phyloP scores from a whole-genome alignment of 1,140 invertebrate genomes.

The Panonychus citri region DNA sequence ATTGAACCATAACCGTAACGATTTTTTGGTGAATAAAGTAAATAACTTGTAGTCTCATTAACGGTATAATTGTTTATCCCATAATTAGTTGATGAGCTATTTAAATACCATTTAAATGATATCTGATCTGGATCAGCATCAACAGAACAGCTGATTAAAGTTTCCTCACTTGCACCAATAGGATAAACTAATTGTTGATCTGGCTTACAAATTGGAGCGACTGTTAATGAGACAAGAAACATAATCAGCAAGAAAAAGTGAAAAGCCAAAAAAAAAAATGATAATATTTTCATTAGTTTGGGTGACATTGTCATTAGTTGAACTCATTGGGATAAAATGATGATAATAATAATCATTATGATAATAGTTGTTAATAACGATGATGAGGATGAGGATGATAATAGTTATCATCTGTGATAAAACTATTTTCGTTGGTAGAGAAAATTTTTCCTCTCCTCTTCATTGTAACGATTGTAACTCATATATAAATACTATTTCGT shows the following conservation, averaged over 20 bases:
- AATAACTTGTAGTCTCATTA: neutral
- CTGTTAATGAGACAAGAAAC: neutral
- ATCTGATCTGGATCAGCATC: conserved; percentile 44
- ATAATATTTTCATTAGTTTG: too few species aligned
- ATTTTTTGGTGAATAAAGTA: conserved; percentile 2
- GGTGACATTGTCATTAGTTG: too few species aligned
- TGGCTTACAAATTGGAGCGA: neutral
- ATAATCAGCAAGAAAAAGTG: neutral
- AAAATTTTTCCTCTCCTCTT: too few species aligned
- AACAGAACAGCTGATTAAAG: conserved; percentile 52
- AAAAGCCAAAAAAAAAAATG: neutral
- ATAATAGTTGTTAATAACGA: too few species aligned
- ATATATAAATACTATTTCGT: too few species aligned
- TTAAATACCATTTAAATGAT: conserved; percentile 18
- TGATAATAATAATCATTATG: too few species aligned
- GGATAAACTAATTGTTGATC: conserved; percentile 17
- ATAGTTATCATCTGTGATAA: too few species aligned
- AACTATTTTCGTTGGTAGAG: too few species aligned
- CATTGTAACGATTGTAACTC: too few species aligned
- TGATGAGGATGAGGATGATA: too few species aligned
- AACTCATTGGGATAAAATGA: too few species aligned
- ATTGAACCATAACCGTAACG: conserved; percentile 16
- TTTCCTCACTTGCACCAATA: conserved; percentile 60
- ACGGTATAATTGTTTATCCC: conserved; percentile 34
- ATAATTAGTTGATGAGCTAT: conserved; percentile 27